phyloP scores from a whole-genome alignment of 92 coral and sea anemone species.

The Epizoanthus illoricatus region DNA sequence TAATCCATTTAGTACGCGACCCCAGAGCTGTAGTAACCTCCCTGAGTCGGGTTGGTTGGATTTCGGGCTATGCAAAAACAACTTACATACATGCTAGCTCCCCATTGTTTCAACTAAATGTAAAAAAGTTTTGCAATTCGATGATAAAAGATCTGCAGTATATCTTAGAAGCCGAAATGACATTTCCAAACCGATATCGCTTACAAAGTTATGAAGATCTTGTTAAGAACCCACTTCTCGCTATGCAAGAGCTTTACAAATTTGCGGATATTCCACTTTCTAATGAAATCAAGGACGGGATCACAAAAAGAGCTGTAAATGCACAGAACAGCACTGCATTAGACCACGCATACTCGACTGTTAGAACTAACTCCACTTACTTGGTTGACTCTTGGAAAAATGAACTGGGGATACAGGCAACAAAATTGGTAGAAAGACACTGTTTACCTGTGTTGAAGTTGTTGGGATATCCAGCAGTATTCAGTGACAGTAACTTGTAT shows the following conservation, averaged over 20 bases:
- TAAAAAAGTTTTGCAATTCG: constrained; percentile 61
- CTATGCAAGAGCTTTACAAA: constrained; percentile 51
- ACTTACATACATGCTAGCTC: not conserved
- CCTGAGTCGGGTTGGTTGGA: constrained; percentile 80
- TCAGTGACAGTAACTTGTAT: not conserved
- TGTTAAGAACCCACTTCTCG: constrained; percentile 40
- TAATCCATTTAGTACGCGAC: constrained; percentile 88
- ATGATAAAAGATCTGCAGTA: constrained; percentile 60
- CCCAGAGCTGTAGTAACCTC: constrained; percentile 88
- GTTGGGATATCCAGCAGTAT: constrained; percentile 47
- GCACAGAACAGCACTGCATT: not conserved
- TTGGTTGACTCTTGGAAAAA: constrained; percentile 69
- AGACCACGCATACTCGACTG: constrained; percentile 55
- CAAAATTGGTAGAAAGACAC: constrained; percentile 58
- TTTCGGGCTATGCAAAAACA: constrained; percentile 42
- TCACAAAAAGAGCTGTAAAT: constrained; percentile 33
- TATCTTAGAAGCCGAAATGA: constrained; percentile 56
- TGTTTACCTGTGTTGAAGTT: constrained; percentile 69
- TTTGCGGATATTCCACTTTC: constrained; percentile 62
- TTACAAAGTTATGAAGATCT: constrained; percentile 80
- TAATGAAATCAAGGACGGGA: constrained; percentile 46
- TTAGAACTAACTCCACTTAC: constrained; percentile 51
- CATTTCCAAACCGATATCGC: constrained; percentile 46
- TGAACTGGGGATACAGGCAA: constrained; percentile 39
- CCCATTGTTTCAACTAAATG: constrained; percentile 37